Conservation (phyloP, 2,888 invertebrate species). For the Auanema freiburgensis region DNA sequence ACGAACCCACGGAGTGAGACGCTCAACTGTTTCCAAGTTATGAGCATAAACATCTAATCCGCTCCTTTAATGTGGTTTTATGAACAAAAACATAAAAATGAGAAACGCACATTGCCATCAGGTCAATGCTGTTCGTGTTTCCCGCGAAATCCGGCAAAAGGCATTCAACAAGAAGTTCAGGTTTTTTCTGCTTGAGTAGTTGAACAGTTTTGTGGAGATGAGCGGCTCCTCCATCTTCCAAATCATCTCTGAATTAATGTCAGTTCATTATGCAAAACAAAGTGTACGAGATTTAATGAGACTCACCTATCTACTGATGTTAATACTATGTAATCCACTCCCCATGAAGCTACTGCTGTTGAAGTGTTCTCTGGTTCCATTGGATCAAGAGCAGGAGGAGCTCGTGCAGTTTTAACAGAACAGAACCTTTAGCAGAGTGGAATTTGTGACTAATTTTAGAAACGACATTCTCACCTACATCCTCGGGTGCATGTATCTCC, state of each 20-base stretch:
- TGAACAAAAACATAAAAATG: neutral
- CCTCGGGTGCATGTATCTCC: conserved; percentile 99
- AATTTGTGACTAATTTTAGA: too few species aligned
- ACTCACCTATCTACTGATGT: conserved; percentile 87
- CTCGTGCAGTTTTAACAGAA: conserved; percentile 90
- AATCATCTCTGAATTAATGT: conserved; percentile 74
- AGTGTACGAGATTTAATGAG: neutral
- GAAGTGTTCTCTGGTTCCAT: conserved; percentile 91
- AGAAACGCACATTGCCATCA: conserved; percentile 48
- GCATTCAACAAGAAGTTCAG: conserved; percentile 88
- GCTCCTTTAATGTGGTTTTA: conserved; percentile 11
- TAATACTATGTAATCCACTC: conserved; percentile 91
- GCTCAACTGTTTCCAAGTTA: conserved; percentile 71
- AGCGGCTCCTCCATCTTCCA: conserved; percentile 87
- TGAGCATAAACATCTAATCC: conserved; percentile 24
- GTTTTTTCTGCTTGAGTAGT: conserved; percentile 80
- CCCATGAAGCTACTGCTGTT: conserved; percentile 87
- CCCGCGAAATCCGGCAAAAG: conserved; percentile 94
- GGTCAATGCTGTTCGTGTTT: conserved; percentile 73
- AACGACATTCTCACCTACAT: conserved; percentile 69
- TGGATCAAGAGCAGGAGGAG: conserved; percentile 85
- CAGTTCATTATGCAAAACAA: neutral
- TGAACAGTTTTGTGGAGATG: conserved; percentile 90
- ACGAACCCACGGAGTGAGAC: conserved; percentile 72
- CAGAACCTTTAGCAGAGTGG: conserved; percentile 76